phyloP scores from a whole-genome alignment of 2,888 invertebrate species.

The Trissoscelio sp. region DNA sequence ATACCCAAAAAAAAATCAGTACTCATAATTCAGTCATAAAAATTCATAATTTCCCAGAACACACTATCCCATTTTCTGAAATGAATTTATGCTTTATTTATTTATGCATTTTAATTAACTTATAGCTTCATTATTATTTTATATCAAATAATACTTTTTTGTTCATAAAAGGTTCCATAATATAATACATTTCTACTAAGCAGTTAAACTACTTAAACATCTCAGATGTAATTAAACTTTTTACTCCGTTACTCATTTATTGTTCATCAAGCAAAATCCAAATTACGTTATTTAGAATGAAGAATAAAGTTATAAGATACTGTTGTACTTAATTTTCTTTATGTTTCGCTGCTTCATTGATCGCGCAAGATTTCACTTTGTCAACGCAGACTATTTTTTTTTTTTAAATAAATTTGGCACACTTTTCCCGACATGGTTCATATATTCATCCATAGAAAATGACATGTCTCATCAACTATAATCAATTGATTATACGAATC shows the following conservation, averaged over 20 bases:
- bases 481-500: neutral
- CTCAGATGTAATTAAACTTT: neutral
- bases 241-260: neutral
- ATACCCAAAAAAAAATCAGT: neutral
- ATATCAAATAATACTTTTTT: too few species aligned
- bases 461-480: neutral
- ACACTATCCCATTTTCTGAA: neutral
- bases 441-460: neutral
- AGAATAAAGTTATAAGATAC: constrained; percentile 17
- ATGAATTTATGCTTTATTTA: too few species aligned
- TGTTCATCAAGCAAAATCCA: constrained; percentile 7
- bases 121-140: too few species aligned
- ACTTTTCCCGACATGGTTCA: constrained; percentile 30
- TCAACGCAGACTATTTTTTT: constrained; percentile 39
- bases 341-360: constrained; percentile 23
- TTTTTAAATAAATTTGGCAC: constrained; percentile 19
- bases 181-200: too few species aligned
- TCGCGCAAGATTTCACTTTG: constrained; percentile 40
- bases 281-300: constrained; percentile 4
- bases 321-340: constrained; percentile 22
- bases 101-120: too few species aligned
- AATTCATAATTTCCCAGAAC: neutral
- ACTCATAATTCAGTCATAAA: neutral
- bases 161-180: too few species aligned
- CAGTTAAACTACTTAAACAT: neutral